Percentiles rank a stretch among this genome's conserved stretches.
Conservation (phyloP, 2,888 invertebrate genomes). For the Gymnosoma rotundatum region DNA sequence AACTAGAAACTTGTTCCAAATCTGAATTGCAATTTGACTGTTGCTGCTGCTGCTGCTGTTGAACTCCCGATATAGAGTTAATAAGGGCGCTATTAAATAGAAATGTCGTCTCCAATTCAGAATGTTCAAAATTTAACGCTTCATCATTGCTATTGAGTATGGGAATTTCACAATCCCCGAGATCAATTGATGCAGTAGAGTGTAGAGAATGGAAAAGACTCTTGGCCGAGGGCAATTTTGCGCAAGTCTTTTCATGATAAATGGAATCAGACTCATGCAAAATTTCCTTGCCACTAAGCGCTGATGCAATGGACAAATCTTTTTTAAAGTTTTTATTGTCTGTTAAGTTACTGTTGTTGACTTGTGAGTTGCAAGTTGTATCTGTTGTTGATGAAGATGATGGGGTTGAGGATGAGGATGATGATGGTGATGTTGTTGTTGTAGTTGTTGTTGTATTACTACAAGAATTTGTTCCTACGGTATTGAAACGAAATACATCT, state of each 20-base stretch:
- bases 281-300: conserved; percentile 17
- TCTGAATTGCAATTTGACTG: conserved; percentile 40
- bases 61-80: conserved; percentile 52
- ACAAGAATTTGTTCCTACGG: conserved; percentile 65
- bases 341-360: background rate
- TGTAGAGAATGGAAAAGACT: conserved; percentile 64
- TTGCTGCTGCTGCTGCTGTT: conserved; percentile 49
- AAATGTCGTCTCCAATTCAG: conserved; percentile 59
- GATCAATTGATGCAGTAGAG: conserved; percentile 51
- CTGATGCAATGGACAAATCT: conserved; percentile 10
- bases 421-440: background rate
- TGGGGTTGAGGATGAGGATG: background rate
- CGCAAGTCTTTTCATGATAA: conserved; percentile 45
- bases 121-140: conserved; percentile 49
- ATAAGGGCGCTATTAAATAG: conserved; percentile 62
- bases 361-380: background rate
- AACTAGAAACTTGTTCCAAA: conserved; percentile 72
- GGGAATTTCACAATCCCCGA: conserved; percentile 64
- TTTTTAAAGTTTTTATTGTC: conserved; percentile 19
- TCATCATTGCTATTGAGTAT: conserved; percentile 56
- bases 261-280: conserved; percentile 13
- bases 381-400: conserved; percentile 13
- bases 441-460: conserved; percentile 32
- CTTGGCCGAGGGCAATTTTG: conserved; percentile 65
- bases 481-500: conserved; percentile 85